A percentile compares a stretch with the other conserved stretches of the same genome.
These are phyloP conservation scores for Dendrolimus punctatus DNA, from an alignment of 1,140 invertebrate species.

Conservation along the genomic window DNA sequence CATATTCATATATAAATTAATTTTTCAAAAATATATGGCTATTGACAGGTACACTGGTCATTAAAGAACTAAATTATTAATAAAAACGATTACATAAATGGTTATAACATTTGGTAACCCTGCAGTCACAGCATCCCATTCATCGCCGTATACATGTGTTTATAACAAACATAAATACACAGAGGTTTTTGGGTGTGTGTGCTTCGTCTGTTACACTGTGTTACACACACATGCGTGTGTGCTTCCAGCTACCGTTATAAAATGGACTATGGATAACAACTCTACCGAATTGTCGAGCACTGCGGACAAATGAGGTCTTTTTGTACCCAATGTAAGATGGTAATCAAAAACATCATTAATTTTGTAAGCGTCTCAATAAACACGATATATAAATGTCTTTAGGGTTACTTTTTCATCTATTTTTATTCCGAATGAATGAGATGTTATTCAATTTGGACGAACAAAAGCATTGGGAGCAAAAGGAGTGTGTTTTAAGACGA, in stretches of 20 bases:
- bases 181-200: conserved; percentile 20
- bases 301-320: conserved; percentile 44
- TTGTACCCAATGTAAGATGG: conserved; percentile 24
- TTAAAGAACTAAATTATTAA: too few species aligned
- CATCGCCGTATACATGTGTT: conserved; percentile 29
- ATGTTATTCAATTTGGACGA: neutral
- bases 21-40: too few species aligned
- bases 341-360: conserved; percentile 33
- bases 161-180: neutral
- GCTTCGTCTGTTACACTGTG: conserved; percentile 3
- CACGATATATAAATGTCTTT: too few species aligned
- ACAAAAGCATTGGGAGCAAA: neutral
- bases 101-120: conserved; percentile 29
- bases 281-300: conserved; percentile 31
- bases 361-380: conserved; percentile 18
- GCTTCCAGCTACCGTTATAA: conserved; percentile 34
- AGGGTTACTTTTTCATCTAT: conserved; percentile 23
- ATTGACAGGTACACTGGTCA: too few species aligned
- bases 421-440: conserved; percentile 38
- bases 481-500: conserved; percentile 21
- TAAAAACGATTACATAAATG: too few species aligned
- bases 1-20: too few species aligned
- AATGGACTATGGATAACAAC: conserved; percentile 27
- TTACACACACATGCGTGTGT: conserved; percentile 4
- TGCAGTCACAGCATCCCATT: conserved; percentile 53